Conservation (phyloP, 2,113 vertebrate species). For the Melanerpes formicivorus region DNA sequence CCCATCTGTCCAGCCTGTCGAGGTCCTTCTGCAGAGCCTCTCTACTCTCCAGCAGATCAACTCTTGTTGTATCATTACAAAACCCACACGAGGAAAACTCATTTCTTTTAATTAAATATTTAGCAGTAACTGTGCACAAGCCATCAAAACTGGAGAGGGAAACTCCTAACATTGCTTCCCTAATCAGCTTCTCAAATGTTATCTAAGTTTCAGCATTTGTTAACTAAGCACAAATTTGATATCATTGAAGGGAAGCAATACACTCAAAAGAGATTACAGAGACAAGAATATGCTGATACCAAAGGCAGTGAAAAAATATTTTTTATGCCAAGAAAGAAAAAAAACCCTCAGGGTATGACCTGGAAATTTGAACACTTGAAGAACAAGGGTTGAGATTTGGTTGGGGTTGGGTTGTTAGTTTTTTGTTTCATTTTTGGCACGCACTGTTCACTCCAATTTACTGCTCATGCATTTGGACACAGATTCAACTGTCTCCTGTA, state of each 20-base stretch:
- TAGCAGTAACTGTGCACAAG: background rate
- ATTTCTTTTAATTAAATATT: constrained; percentile 14
- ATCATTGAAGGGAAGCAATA: constrained; percentile 57
- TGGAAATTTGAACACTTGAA: constrained; percentile 63
- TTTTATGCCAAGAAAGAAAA: constrained; percentile 62
- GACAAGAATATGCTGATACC: constrained; percentile 69
- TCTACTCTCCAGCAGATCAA: too few species aligned
- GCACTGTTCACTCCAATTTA: constrained; percentile 56
- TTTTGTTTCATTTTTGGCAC: constrained; percentile 55
- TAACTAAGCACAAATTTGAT: constrained; percentile 58
- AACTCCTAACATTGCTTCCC: constrained; percentile 17
- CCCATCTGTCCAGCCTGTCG: too few species aligned
- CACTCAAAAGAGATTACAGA: constrained; percentile 53
- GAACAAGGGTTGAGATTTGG: constrained; percentile 57
- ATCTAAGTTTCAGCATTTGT: constrained; percentile 43
- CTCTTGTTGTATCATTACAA: background rate
- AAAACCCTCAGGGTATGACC: constrained; percentile 61
- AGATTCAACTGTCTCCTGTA: constrained; percentile 69
- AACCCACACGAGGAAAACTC: background rate
- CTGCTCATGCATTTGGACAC: constrained; percentile 62
- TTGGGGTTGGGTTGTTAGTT: background rate
- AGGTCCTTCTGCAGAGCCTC: too few species aligned
- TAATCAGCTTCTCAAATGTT: constrained; percentile 51
- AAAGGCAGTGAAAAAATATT: constrained; percentile 38
- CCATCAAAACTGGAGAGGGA: background rate